Percentiles rank a stretch among this genome's conserved stretches.
Evolutionary conservation across 2,113 vertebrate species (phyloP).

Genomic region (Ascaphus truei): DNA sequence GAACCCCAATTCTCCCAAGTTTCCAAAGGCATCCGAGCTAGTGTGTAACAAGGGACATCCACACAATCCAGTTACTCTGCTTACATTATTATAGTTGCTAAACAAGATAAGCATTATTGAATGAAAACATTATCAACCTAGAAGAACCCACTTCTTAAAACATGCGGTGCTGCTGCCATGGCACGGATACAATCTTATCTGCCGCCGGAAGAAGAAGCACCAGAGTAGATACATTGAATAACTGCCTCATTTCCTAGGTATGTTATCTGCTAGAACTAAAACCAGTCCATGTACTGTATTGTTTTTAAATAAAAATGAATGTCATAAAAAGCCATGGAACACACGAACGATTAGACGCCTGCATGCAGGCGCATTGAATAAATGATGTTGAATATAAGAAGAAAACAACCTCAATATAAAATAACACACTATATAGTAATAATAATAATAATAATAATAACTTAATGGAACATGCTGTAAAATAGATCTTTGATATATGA

Average conservation of each 20-base stretch:
- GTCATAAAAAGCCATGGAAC: slow-evolving; percentile 9
- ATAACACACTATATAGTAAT: neutral
- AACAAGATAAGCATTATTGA: slow-evolving; percentile 12
- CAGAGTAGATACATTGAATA: neutral
- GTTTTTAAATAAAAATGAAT: neutral
- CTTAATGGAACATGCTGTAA: slow-evolving; percentile 22
- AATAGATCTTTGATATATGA: slow-evolving; percentile 28
- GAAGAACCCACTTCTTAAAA: neutral
- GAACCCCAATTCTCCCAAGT: neutral
- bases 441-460: neutral
- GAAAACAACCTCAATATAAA: too few species aligned
- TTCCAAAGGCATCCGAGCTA: too few species aligned
- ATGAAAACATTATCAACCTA: slow-evolving; percentile 4
- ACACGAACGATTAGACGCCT: slow-evolving; percentile 7
- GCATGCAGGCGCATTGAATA: slow-evolving; percentile 8
- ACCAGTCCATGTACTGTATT: neutral
- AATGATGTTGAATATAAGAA: neutral
- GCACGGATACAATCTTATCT: slow-evolving; percentile 2
- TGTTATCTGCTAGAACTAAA: slow-evolving; percentile 2
- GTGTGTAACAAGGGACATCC: neutral
- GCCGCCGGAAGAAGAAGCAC: neutral
- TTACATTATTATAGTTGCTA: neutral
- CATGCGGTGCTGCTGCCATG: neutral
- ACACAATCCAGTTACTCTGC: neutral
- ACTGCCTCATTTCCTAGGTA: slow-evolving; percentile 4